Evolutionary conservation across 2,888 invertebrate species (phyloP).

Genomic region (Stenotaenia linearis): DNA sequence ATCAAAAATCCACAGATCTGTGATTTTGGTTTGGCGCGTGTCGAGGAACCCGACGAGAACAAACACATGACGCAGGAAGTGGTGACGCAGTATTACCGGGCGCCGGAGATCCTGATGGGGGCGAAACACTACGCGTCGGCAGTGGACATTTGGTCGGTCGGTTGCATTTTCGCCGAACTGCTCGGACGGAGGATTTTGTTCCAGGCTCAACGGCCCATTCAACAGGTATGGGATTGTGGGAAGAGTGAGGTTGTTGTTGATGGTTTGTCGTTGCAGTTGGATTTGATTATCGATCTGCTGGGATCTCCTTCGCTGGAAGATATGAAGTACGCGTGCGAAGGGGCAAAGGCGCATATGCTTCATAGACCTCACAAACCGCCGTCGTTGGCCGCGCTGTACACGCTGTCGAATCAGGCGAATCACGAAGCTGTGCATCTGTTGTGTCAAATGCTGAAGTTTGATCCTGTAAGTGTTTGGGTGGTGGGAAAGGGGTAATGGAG

Average conservation of each 20-base stretch:
- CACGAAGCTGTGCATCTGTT: constrained; percentile 97
- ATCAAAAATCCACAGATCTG: no score
- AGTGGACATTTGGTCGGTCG: constrained; percentile 98
- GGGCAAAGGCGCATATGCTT: constrained; percentile 85
- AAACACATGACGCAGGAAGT: constrained; percentile 99
- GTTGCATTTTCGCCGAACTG: constrained; percentile 97
- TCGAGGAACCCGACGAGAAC: constrained; percentile 88
- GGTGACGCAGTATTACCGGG: constrained; percentile 98
- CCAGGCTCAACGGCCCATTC: constrained; percentile 96
- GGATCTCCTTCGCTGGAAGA: constrained; percentile 94
- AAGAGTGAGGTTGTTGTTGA: no score
- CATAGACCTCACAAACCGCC: constrained; percentile 80
- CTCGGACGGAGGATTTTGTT: constrained; percentile 92
- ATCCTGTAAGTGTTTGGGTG: no score
- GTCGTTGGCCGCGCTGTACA: constrained; percentile 82
- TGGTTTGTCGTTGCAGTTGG: no score
- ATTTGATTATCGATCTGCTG: constrained; percentile 92
- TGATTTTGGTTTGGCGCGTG: constrained; percentile 97
- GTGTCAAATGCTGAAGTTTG: constrained; percentile 95
- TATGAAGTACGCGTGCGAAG: constrained; percentile 95
- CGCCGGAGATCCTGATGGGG: constrained; percentile 98
- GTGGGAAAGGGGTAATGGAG: no score
- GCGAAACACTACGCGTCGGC: constrained; percentile 93
- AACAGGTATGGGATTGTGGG: constrained; percentile 67
- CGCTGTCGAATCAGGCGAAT: constrained; percentile 85